Evolutionary conservation across 2,113 vertebrate genomes (phyloP).

Genomic region (Galbula dea): DNA sequence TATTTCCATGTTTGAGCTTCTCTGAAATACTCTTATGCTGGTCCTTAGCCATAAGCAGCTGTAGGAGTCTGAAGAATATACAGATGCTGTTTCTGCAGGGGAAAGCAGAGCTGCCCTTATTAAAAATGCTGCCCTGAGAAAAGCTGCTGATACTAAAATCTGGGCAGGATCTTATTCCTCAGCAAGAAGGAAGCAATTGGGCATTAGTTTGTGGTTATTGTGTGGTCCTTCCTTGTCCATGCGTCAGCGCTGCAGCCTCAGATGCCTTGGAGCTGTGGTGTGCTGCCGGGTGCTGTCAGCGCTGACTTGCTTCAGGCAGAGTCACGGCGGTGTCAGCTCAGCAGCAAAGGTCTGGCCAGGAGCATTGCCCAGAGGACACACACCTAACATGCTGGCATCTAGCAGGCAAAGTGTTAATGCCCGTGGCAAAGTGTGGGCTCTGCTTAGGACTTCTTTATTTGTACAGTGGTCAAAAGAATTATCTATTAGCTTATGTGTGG

Average conservation of each 20-base stretch:
- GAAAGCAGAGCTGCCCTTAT: background rate
- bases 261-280: background rate
- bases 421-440: rapidly evolving
- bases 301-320: background rate
- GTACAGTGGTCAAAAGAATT: background rate
- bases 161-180: background rate
- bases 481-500: rapidly evolving
- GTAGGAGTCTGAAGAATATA: background rate
- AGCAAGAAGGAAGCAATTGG: background rate
- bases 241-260: background rate
- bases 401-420: background rate
- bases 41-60: background rate
- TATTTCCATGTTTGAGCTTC: background rate
- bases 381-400: rapidly evolving
- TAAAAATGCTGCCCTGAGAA: background rate
- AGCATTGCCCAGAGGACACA: background rate
- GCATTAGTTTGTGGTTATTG: background rate
- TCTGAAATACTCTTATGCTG: background rate
- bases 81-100: background rate
- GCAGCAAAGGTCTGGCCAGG: background rate
- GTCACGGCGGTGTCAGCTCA: background rate
- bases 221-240: background rate
- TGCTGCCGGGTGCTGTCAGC: background rate
- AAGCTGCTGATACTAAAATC: background rate
- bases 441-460: background rate